phyloP scores from a whole-genome alignment of 2,888 invertebrate genomes.

The Pyrochroa serraticornis region DNA sequence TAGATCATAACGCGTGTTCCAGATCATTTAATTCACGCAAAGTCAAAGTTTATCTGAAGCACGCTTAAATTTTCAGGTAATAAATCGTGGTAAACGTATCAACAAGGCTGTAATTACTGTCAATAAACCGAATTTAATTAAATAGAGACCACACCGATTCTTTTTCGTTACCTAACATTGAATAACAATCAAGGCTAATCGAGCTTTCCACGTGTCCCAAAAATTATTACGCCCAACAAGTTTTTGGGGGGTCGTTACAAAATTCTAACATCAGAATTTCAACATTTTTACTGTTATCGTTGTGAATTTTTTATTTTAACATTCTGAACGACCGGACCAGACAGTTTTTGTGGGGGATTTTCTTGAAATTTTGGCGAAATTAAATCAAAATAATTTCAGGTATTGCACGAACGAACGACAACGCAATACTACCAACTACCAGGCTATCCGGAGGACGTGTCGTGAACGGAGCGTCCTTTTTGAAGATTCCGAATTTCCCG shows the following conservation, averaged over 20 bases:
- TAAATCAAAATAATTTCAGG: constrained; percentile 50
- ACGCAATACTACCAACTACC: constrained; percentile 57
- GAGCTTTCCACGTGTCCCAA: too few relatives aligned
- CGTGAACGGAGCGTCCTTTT: constrained; percentile 64
- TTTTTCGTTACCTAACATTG: too few relatives aligned
- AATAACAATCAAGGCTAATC: too few relatives aligned
- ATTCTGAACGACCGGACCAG: too few relatives aligned
- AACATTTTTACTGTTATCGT: too few relatives aligned
- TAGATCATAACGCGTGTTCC: constrained; percentile 4
- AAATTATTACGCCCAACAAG: background rate
- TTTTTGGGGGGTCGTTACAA: too few relatives aligned
- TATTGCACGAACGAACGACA: constrained; percentile 62
- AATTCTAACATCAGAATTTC: too few relatives aligned
- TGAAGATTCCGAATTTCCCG: constrained; percentile 68
- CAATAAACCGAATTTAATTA: constrained; percentile 6
- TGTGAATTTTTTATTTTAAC: too few relatives aligned
- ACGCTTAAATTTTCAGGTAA: constrained; percentile 12
- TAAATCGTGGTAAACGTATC: constrained; percentile 6
- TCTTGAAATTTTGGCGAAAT: background rate
- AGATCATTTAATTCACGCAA: constrained; percentile 17
- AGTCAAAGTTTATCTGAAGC: constrained; percentile 15
- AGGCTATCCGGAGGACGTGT: constrained; percentile 61
- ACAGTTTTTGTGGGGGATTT: background rate
- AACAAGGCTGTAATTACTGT: constrained; percentile 6
- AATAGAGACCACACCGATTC: constrained; percentile 17